Base-by-base conservation (phyloP, 2,113 vertebrate species). In the Crotalus viridis region DNA sequence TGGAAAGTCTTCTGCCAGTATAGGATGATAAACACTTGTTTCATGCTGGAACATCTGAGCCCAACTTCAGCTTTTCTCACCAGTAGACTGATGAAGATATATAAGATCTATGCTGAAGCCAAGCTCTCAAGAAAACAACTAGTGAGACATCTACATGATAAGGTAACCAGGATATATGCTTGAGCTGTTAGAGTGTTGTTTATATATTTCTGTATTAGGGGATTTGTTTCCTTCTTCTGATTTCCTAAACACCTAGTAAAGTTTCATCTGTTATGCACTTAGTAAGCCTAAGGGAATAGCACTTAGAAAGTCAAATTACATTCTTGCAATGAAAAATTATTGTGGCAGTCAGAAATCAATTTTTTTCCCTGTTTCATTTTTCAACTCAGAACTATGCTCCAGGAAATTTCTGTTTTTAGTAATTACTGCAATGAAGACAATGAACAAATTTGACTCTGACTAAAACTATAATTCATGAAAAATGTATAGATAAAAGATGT, bases 401-500 rank as follows among this genome's bases (percentile, higher is more conserved):
- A 52, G 64, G n/a, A 74, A 74, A 91, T 94, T 93, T 96, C 96
- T 97, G 94, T 96, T 98, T 95, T 88, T 96, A 96, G 96, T 97
- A 96, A 96, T 87, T 89, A n/a, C 85, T 61, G 59, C 95, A 94
- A 93, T 94, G 95, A 96, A 94, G 89, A 46, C 95, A 95, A 94
- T 94, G 93, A 93, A 91, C 87, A 96, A 96, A 96, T 87, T 89
- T 93, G 93, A 95, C 90, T 8, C 0, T 1, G 96, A 93, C 90
- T 92, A 57, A 91, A 96, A 94, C 94, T 92, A 92, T 93, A 96
- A 96, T 96, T 96, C 94, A 96, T 93, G 0, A 39, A 93, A 95
- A 95, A 64, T 87, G 93, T 93, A 85, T 90, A 93, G 93, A 87
- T 95, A 95, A 94, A 96, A 95, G 89, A 92, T 92, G 87, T 93